phyloP scores from a whole-genome alignment of 2,888 invertebrate genomes.

The Amphipyra berbera region DNA sequence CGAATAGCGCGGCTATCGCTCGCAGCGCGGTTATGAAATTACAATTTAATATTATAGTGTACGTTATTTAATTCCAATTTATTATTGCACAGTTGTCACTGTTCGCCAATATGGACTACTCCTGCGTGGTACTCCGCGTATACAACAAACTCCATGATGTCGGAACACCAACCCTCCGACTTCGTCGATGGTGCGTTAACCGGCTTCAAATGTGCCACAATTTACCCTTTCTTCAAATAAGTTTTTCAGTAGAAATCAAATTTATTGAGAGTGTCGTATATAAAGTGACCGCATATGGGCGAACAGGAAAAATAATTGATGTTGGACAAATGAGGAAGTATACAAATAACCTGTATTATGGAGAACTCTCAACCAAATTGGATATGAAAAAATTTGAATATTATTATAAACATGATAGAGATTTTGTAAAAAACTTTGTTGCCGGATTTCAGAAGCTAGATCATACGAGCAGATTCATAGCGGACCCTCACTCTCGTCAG shows the following conservation, averaged over 20 bases:
- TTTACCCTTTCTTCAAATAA: not conserved
- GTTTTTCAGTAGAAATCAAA: not conserved
- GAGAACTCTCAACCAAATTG: no score
- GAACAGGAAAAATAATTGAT: not conserved
- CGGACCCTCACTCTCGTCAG: no score
- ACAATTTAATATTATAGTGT: no score
- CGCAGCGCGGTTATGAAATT: no score
- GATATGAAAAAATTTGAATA: no score
- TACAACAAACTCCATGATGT: not conserved
- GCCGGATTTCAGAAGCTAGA: no score
- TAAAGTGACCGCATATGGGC: not conserved
- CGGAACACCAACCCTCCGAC: not conserved
- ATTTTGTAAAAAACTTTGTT: no score
- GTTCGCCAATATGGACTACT: not conserved
- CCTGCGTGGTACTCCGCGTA: not conserved
- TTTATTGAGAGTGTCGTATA: not conserved
- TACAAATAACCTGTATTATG: not conserved
- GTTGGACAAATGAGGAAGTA: not conserved
- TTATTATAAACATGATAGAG: no score
- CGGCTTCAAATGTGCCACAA: not conserved
- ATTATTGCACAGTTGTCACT: not conserved
- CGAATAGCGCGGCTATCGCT: no score
- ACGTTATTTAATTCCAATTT: not conserved
- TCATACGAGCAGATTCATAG: no score
- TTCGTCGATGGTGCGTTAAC: not conserved